These are phyloP conservation scores for Myodes glareolus DNA, from an alignment of 2,113 vertebrate genomes.

Conservation along the genomic window DNA sequence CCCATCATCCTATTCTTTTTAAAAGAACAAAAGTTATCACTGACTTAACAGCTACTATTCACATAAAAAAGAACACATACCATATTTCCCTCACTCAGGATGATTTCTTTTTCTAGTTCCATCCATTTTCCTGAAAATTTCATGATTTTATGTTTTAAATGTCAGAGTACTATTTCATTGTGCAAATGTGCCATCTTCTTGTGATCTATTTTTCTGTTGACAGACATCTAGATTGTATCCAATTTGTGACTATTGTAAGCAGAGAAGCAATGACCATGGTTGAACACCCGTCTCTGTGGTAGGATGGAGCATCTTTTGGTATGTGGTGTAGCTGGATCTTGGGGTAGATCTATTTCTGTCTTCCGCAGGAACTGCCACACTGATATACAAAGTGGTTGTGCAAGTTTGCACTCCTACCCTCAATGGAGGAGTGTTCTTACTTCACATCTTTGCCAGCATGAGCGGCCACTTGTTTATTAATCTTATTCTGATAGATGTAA, in stretches of 20 bases:
- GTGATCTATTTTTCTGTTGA: not conserved
- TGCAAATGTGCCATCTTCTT: not conserved
- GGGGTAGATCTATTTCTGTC: not conserved
- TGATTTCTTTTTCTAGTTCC: not conserved
- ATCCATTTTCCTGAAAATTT: not conserved
- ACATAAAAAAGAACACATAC: not conserved
- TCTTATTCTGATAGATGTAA: not conserved
- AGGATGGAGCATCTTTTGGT: not conserved
- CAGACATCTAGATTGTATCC: not conserved
- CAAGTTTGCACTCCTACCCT: not conserved
- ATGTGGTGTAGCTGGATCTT: not conserved
- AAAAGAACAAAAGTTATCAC: too few relatives aligned
- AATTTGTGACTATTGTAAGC: not conserved
- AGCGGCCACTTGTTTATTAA: not conserved
- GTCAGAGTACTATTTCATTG: not conserved
- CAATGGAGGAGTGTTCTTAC: not conserved
- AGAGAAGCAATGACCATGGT: not conserved
- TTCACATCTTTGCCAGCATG: not conserved
- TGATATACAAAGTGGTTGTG: not conserved
- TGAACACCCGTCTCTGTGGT: not conserved
- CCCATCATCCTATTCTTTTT: too few relatives aligned
- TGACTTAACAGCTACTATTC: not conserved
- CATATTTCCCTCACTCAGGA: not conserved
- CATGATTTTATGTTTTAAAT: not conserved
- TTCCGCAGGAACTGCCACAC: not conserved